These are phyloP conservation scores for Hylomyscus alleni DNA, from an alignment of 2,797 vertebrate species.

Conservation along the genomic window DNA sequence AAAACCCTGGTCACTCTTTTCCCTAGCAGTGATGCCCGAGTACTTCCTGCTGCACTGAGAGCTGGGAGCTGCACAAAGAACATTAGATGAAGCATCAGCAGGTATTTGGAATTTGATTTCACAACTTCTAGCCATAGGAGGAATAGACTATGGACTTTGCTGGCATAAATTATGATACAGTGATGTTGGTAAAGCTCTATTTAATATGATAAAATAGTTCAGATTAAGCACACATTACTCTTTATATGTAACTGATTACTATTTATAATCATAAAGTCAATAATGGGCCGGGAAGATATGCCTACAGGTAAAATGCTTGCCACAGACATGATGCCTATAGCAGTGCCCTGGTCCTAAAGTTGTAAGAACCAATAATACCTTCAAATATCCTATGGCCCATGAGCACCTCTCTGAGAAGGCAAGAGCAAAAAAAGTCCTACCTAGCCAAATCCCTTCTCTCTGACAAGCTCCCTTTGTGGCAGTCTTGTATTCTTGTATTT, in stretches of 20 bases:
- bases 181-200: background rate
- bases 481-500: constrained; percentile 39
- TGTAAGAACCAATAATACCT: background rate
- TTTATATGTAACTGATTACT: background rate
- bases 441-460: background rate
- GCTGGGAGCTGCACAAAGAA: background rate
- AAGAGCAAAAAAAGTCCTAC: background rate
- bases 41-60: background rate
- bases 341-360: background rate
- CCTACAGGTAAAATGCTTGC: background rate
- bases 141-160: constrained; percentile 42
- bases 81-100: background rate
- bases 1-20: constrained; percentile 21
- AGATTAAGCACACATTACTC: constrained; percentile 24
- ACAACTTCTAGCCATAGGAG: background rate
- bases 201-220: constrained; percentile 53
- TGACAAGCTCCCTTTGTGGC: background rate
- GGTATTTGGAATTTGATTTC: constrained; percentile 5
- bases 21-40: background rate
- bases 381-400: background rate
- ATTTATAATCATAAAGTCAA: constrained; percentile 40
- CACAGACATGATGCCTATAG: background rate
- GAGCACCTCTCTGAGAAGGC: background rate
- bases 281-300: background rate
- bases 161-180: background rate